Percentiles rank a stretch among this genome's conserved stretches.
Evolutionary conservation across 2,888 invertebrate genomes (phyloP).

Genomic region (Lycophotia porphyrea): DNA sequence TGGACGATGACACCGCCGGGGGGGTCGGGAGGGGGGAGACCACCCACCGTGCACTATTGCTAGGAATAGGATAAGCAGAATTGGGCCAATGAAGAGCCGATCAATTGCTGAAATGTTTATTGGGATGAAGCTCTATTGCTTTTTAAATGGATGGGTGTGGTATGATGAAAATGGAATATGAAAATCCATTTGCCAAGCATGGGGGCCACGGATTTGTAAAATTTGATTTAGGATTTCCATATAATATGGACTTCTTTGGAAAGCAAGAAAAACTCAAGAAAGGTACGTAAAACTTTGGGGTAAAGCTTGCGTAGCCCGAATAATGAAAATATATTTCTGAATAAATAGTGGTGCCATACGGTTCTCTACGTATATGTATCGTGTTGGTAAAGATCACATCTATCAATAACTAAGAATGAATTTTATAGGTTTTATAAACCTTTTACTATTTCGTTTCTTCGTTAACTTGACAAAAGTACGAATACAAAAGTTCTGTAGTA

Average conservation of each 20-base stretch:
- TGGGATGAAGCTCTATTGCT: conserved; percentile 26
- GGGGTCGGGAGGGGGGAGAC: conserved; percentile 22
- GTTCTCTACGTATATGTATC: background rate
- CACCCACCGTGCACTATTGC: conserved; percentile 60
- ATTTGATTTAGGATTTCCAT: conserved; percentile 22
- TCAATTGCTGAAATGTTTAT: conserved; percentile 56
- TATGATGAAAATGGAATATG: conserved; percentile 4
- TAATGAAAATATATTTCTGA: background rate
- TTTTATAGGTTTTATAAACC: too few species aligned
- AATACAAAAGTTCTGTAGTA: background rate
- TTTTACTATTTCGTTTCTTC: background rate
- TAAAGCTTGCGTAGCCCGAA: background rate
- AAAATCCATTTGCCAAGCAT: background rate
- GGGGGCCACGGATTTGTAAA: background rate
- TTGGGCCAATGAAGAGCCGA: conserved; percentile 57
- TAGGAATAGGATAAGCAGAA: conserved; percentile 57
- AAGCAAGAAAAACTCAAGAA: background rate
- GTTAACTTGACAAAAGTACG: background rate
- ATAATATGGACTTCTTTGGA: background rate
- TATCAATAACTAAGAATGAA: background rate
- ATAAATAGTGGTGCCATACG: background rate
- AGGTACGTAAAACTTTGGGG: background rate
- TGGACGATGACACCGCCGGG: conserved; percentile 52
- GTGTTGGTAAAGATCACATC: background rate
- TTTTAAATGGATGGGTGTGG: conserved; percentile 16